phyloP scores from a whole-genome alignment of 2,888 invertebrate genomes.

The Macaria notata region DNA sequence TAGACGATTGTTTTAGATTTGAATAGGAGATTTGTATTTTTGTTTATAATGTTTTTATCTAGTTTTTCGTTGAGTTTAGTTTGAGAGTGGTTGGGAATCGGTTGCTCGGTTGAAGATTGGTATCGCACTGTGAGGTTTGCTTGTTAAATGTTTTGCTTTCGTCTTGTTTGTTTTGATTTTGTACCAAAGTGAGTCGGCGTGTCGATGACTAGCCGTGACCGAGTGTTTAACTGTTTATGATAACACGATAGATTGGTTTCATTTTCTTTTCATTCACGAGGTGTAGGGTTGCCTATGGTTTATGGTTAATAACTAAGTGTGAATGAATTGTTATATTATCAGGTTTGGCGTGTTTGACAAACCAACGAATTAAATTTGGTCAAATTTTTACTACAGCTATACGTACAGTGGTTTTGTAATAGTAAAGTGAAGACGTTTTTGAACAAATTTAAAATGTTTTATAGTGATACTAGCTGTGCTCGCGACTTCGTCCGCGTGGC shows the following conservation, averaged over 20 bases:
- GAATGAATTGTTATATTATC: no score
- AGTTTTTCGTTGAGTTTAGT: neutral
- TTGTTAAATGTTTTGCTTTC: slow-evolving; percentile 56
- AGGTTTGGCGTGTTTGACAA: no score
- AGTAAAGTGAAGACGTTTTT: no score
- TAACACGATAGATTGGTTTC: slow-evolving; percentile 37
- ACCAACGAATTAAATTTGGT: no score
- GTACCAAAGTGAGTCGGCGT: slow-evolving; percentile 39
- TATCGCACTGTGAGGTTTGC: slow-evolving; percentile 50
- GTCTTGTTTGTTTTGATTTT: slow-evolving; percentile 58
- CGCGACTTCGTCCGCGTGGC: no score
- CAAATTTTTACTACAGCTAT: no score
- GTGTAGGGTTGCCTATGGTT: slow-evolving; percentile 27
- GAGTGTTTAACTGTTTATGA: slow-evolving; percentile 24
- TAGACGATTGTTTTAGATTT: no score
- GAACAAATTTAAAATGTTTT: no score
- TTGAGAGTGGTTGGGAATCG: neutral
- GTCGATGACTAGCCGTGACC: slow-evolving; percentile 39
- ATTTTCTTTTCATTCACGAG: slow-evolving; percentile 40
- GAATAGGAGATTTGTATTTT: neutral
- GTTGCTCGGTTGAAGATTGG: slow-evolving; percentile 40
- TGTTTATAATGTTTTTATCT: neutral
- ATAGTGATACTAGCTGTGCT: no score
- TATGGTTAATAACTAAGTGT: no score
- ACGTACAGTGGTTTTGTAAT: no score